phyloP scores from a whole-genome alignment of 2,888 invertebrate genomes.

The Mactromeris polynyma region DNA sequence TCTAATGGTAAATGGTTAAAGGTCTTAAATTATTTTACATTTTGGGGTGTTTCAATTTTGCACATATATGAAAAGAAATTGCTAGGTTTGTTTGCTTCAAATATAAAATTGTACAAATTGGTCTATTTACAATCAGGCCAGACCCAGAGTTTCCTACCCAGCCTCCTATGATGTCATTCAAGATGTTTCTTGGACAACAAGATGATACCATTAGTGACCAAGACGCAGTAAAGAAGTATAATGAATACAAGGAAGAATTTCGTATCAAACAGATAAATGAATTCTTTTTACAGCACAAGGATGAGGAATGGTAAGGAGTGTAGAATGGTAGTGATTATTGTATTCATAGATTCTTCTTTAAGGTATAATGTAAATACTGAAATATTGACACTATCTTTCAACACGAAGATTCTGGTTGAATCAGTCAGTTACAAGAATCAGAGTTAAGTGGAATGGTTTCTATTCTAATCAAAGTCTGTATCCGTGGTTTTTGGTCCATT shows the following conservation, averaged over 20 bases:
- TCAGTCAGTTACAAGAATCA: no score
- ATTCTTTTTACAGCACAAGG: conserved; percentile 99
- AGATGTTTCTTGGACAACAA: conserved; percentile 97
- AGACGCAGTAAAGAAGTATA: conserved; percentile 98
- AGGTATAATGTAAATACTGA: neutral
- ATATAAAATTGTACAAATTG: neutral
- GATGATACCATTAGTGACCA: conserved; percentile 98
- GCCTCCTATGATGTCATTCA: conserved; percentile 98
- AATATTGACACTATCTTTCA: neutral
- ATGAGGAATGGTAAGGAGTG: conserved; percentile 97
- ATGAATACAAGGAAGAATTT: conserved; percentile 99
- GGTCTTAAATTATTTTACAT: neutral
- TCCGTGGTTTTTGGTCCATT: neutral
- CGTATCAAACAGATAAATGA: conserved; percentile 98
- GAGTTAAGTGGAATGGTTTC: no score
- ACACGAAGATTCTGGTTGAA: neutral
- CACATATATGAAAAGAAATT: neutral
- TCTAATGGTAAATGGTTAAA: no score
- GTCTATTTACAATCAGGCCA: conserved; percentile 52
- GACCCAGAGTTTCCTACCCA: conserved; percentile 91
- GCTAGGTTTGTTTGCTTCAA: neutral
- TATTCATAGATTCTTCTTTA: neutral
- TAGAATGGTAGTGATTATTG: neutral
- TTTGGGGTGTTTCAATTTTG: no score
- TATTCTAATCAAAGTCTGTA: neutral